Evolutionary conservation across 2,113 vertebrate species (phyloP).

Genomic region (Melospiza georgiana): DNA sequence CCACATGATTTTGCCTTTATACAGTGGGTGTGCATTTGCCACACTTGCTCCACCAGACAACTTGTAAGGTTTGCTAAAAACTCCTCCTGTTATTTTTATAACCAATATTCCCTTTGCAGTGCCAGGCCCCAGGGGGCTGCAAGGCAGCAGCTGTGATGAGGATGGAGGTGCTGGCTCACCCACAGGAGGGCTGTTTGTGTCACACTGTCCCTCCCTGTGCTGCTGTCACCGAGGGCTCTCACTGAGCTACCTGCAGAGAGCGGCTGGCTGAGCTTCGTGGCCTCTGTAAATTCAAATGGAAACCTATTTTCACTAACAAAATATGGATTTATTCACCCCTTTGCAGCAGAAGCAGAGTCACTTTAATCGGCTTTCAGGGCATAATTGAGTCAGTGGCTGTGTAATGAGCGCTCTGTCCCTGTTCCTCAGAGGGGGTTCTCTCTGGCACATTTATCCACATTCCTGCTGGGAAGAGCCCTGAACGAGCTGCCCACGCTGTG

Average conservation of each 20-base stretch:
- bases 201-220: not conserved
- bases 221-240: not conserved
- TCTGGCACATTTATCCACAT: conserved; percentile 12
- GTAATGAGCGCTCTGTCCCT: conserved; percentile 1
- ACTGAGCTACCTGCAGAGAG: not conserved
- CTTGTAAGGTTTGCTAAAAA: not conserved
- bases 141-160: not conserved
- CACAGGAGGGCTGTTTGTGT: not conserved
- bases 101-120: not conserved
- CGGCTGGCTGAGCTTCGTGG: not conserved
- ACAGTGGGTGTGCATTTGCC: not conserved
- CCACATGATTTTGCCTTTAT: not conserved
- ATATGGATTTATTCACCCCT: not conserved
- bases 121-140: not conserved
- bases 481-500: conserved; percentile 29
- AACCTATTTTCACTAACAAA: not conserved
- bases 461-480: conserved; percentile 44
- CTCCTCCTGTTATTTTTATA: not conserved
- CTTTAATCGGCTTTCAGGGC: not conserved
- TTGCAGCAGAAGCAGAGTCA: not conserved
- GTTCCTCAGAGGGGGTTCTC: conserved; percentile 35
- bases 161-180: not conserved
- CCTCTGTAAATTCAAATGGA: not conserved
- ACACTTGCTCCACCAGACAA: not conserved
- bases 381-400: conserved; percentile 15